Conservation (phyloP, 2,113 vertebrate species). For the Perccottus glenii region DNA sequence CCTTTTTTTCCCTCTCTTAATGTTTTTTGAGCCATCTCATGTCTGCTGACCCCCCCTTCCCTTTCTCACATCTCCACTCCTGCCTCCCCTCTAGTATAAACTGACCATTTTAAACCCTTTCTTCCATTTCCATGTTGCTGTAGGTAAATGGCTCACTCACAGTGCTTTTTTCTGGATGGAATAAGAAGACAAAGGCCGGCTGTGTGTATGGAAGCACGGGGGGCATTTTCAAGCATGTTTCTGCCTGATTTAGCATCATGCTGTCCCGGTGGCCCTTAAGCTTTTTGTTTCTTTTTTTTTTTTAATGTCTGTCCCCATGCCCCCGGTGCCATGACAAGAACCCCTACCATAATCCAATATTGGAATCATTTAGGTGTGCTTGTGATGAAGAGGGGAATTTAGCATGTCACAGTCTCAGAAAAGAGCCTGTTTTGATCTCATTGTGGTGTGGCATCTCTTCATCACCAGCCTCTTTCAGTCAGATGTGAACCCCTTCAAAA, state of each 20-base stretch:
- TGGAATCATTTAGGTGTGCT: constrained; percentile 53
- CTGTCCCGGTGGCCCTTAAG: constrained; percentile 56
- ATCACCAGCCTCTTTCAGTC: constrained; percentile 29
- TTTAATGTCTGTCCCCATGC: constrained; percentile 29
- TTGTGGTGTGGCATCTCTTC: constrained; percentile 54
- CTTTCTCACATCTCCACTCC: constrained; percentile 16
- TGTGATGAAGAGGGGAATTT: constrained; percentile 64
- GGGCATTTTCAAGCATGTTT: constrained; percentile 68
- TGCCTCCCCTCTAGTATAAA: constrained; percentile 55
- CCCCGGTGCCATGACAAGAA: background rate
- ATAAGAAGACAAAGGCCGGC: constrained; percentile 59
- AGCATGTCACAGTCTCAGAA: constrained; percentile 65
- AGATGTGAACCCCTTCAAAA: constrained; percentile 14
- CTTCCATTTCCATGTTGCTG: constrained; percentile 58
- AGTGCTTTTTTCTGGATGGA: constrained; percentile 60
- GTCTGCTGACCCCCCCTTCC: constrained; percentile 34
- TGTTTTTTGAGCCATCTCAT: constrained; percentile 34
- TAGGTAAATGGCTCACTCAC: constrained; percentile 47
- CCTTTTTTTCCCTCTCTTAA: constrained; percentile 11
- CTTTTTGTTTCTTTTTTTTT: constrained; percentile 37
- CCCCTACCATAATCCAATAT: background rate
- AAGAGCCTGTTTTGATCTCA: constrained; percentile 80
- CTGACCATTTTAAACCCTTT: constrained; percentile 66
- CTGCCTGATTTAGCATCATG: constrained; percentile 72
- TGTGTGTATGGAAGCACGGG: constrained; percentile 39